Evolutionary conservation across 1,140 invertebrate genomes (phyloP).

Genomic region (Hylaeus anthracinus): DNA sequence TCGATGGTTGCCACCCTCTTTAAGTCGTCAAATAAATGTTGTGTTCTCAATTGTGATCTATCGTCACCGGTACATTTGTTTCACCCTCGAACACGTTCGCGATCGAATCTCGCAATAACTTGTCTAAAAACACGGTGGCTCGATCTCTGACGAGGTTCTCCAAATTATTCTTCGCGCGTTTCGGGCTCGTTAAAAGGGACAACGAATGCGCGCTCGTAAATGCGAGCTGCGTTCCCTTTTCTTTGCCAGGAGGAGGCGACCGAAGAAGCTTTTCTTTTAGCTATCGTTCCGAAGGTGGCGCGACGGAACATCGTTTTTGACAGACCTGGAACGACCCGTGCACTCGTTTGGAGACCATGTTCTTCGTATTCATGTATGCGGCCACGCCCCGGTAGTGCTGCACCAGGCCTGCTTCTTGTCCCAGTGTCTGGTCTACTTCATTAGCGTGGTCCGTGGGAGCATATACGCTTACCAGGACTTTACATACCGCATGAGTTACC

Average conservation of each 20-base stretch:
- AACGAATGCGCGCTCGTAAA: conserved; percentile 14
- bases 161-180: neutral
- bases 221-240: conserved; percentile 9
- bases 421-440: conserved; percentile 71
- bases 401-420: conserved; percentile 59
- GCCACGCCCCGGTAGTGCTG: conserved; percentile 72
- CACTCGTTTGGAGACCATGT: conserved; percentile 45
- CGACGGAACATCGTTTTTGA: conserved; percentile 41
- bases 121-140: neutral
- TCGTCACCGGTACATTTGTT: too few species aligned
- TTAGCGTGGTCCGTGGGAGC: conserved; percentile 56
- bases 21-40: neutral
- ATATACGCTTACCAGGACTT: conserved; percentile 57
- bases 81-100: neutral
- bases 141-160: neutral
- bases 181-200: conserved; percentile 15
- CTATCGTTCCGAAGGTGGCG: conserved; percentile 1
- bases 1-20: neutral
- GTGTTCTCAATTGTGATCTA: too few species aligned
- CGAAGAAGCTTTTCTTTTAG: conserved; percentile 15
- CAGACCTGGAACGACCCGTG: conserved; percentile 25
- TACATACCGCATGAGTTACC: conserved; percentile 53
- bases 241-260: neutral
- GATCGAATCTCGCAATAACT: too few species aligned
- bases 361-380: conserved; percentile 74